These are phyloP conservation scores for Archocentrus centrarchus DNA, from an alignment of 2,113 vertebrate genomes.

Conservation along the genomic window DNA sequence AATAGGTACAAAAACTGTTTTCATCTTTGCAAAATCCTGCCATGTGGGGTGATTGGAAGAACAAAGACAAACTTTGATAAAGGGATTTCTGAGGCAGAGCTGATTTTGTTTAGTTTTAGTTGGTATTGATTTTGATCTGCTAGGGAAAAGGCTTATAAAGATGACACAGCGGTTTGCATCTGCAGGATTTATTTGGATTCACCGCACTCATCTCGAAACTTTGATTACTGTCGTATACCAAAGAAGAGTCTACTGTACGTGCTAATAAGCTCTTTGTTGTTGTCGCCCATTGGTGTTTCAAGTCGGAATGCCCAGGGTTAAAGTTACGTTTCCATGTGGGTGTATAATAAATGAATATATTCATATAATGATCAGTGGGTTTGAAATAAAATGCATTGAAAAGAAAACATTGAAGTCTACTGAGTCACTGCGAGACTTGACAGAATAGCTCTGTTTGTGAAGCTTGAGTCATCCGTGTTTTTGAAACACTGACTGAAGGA, in stretches of 20 bases:
- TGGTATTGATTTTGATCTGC: slow-evolving; percentile 17
- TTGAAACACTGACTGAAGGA: slow-evolving; percentile 36
- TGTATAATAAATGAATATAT: neutral
- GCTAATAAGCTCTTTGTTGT: neutral
- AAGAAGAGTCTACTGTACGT: neutral
- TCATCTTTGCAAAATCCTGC: slow-evolving; percentile 11
- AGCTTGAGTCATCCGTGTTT: slow-evolving; percentile 49
- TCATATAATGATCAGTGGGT: slow-evolving; percentile 1
- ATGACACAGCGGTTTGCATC: neutral
- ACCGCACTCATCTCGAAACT: slow-evolving; percentile 22
- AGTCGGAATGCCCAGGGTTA: neutral
- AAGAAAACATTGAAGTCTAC: slow-evolving; percentile 34
- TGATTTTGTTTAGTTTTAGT: neutral
- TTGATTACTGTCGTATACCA: slow-evolving; percentile 12
- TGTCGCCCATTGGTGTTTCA: neutral
- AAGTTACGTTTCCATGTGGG: neutral
- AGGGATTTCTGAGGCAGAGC: slow-evolving; percentile 1
- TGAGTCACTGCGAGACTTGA: slow-evolving; percentile 20
- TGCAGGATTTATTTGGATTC: slow-evolving; percentile 22
- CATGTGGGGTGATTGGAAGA: neutral
- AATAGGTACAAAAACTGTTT: slow-evolving; percentile 23
- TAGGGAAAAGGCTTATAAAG: neutral
- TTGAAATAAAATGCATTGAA: slow-evolving; percentile 17
- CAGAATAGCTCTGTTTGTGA: slow-evolving; percentile 28
- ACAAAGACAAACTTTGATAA: neutral